Percentiles rank a stretch among this genome's conserved stretches.
phyloP scores from a whole-genome alignment of 2,797 vertebrate genomes.

The Enteromius argenteus region DNA sequence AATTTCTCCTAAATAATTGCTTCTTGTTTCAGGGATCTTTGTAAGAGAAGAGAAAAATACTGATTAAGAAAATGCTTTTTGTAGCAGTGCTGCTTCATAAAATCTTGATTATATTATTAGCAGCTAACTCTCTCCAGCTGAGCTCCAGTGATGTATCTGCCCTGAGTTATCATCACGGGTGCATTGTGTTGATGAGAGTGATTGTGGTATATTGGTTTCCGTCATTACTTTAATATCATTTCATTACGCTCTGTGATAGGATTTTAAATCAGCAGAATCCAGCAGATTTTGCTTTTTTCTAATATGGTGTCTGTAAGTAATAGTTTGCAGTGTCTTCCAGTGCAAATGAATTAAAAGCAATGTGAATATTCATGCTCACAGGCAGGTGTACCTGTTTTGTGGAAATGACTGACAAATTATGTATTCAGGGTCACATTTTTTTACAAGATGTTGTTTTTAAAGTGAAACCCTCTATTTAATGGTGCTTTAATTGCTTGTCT shows the following conservation, averaged over 20 bases:
- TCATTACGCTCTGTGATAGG: not conserved
- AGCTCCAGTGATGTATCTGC: not conserved
- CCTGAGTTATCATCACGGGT: not conserved
- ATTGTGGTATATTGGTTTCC: constrained; percentile 12
- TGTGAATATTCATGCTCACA: not conserved
- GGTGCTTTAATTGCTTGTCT: not conserved
- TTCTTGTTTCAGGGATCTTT: not conserved
- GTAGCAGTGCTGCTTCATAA: not conserved
- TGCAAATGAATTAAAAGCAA: not conserved
- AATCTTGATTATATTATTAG: constrained; percentile 24
- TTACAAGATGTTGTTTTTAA: constrained; percentile 5
- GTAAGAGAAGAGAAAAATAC: not conserved
- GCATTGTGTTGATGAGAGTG: not conserved
- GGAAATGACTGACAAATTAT: not conserved
- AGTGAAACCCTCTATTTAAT: not conserved
- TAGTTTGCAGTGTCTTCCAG: not conserved
- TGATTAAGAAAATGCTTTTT: not conserved
- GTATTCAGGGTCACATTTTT: not conserved
- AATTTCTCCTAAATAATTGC: no score
- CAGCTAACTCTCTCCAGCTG: not conserved
- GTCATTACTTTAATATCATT: not conserved
- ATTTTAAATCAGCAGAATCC: constrained; percentile 1
- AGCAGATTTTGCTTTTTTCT: not conserved
- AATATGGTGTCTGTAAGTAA: not conserved
- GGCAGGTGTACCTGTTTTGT: not conserved